Conservation (phyloP, 2,797 vertebrate genomes). For the Macroramphosus scolopax region DNA sequence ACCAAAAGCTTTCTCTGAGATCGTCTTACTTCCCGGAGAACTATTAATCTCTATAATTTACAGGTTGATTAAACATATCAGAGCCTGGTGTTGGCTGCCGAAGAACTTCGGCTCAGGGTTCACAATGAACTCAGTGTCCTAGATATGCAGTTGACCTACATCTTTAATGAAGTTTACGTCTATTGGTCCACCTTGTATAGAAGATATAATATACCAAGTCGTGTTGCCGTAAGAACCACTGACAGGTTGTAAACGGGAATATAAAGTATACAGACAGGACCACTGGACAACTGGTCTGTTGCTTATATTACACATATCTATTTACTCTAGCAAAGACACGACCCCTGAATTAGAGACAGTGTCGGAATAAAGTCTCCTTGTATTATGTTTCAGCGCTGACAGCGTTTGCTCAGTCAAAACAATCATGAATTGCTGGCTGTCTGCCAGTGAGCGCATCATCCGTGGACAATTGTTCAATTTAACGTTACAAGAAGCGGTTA, state of each 20-base stretch:
- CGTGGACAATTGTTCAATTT: slow-evolving; percentile 42
- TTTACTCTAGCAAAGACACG: slow-evolving; percentile 29
- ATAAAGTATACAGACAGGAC: too few species aligned
- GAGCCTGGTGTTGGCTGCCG: slow-evolving; percentile 54
- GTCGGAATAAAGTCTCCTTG: too few species aligned
- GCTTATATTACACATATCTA: slow-evolving; percentile 35
- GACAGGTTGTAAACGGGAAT: not conserved
- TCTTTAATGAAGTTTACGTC: slow-evolving; percentile 23
- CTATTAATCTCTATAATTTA: slow-evolving; percentile 67
- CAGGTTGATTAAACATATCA: slow-evolving; percentile 65
- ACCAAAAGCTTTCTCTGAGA: slow-evolving; percentile 40
- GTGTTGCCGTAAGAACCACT: not conserved
- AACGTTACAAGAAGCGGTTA: slow-evolving; percentile 10
- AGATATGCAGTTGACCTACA: slow-evolving; percentile 22
- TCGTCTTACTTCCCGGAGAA: slow-evolving; percentile 51
- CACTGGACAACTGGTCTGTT: too few species aligned
- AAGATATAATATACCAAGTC: not conserved
- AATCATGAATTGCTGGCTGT: slow-evolving; percentile 66
- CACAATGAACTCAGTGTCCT: slow-evolving; percentile 48
- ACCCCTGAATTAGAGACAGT: slow-evolving; percentile 24
- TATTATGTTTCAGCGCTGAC: slow-evolving; percentile 51
- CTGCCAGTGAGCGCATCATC: slow-evolving; percentile 44
- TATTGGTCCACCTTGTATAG: not conserved
- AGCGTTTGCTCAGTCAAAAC: slow-evolving; percentile 61
- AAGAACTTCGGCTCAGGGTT: slow-evolving; percentile 42